Evolutionary conservation across 2,888 invertebrate species (phyloP), one percentile per base, ranked within the genome.

Genomic region (Theretra japonica): DNA sequence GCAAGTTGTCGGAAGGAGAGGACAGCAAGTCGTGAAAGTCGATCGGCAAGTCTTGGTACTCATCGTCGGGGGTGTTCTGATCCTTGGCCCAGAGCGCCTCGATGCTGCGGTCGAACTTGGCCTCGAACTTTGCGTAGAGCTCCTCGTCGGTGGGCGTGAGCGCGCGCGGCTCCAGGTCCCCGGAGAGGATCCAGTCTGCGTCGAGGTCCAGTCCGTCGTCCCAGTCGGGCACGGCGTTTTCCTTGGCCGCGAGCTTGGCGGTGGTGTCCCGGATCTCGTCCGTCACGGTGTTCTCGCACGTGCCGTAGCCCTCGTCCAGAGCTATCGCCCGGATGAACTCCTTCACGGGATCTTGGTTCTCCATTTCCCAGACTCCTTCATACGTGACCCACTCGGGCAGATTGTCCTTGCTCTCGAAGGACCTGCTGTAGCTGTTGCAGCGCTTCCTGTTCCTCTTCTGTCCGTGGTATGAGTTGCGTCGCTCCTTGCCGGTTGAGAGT

Each of bases 21-120:
- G 96, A 94, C 68, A 96, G 88, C 73, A 96, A 85, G 78, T 95
- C 95, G 73, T 95, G 94, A 76, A 96, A 95, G 83, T 96, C 95
- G 77, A 95, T 95, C n/a, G 95, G 95, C 77, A 96, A 87, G 81
- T 96, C 95, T 75, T 95, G 95, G 79, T 95, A 95, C 79, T 95
- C 95, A 77, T 95, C 95, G 74, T 94, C 93, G 11, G 94, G 94
- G 15, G 94, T 93, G 80, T 90, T 87, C 85, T 93, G 91, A 79
- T 94, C 90, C 83, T 95, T 89, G 78, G 93, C 95, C 96, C 96
- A 96, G 73, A 96, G 89, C 57, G 96, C 96, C 86, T 96, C 96
- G 76, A 96, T 94, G 84, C 95, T 96, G 77, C 95, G 95, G 85
- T 96, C 95, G 85, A 96, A 96, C 88, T 96, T 96, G 8, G 96